phyloP scores from a whole-genome alignment of 1,140 invertebrate genomes.

The Megalonaias nervosa region DNA sequence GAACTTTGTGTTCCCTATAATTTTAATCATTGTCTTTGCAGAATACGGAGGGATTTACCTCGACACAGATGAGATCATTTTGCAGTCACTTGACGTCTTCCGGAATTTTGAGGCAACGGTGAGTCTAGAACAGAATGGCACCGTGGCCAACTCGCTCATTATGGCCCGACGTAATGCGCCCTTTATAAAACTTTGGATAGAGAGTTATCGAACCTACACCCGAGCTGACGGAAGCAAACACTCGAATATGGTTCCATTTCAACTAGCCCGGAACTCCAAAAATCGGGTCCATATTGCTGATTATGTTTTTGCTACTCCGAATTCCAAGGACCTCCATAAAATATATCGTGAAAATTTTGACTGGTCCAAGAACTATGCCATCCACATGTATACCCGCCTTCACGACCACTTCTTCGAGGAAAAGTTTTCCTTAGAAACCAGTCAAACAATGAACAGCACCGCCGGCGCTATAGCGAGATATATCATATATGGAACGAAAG shows the following conservation, averaged over 20 bases:
- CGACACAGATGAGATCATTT: conserved; percentile 27
- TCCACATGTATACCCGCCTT: conserved; percentile 32
- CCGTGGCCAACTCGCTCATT: conserved; percentile 29
- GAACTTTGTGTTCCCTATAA: neutral
- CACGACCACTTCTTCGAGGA: conserved; percentile 12
- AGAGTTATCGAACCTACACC: conserved; percentile 19
- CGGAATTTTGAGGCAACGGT: conserved; percentile 24
- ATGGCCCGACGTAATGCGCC: conserved; percentile 23
- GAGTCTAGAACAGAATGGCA: conserved; percentile 16
- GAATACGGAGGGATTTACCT: conserved; percentile 36
- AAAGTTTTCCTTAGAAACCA: conserved; percentile 9
- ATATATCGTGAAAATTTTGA: conserved; percentile 18
- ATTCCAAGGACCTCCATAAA: conserved; percentile 16
- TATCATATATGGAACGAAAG: conserved; percentile 27
- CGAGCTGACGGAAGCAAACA: conserved; percentile 26
- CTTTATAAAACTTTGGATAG: conserved; percentile 31
- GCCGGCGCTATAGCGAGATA: conserved; percentile 25
- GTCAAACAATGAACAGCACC: conserved; percentile 29
- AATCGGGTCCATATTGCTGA: conserved; percentile 18
- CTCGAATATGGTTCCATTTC: conserved; percentile 19
- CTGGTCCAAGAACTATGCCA: conserved; percentile 25
- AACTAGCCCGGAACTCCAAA: conserved; percentile 19
- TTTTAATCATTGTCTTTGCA: conserved; percentile 16
- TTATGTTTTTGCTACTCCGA: conserved; percentile 8
- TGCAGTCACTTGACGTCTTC: conserved; percentile 27